These are phyloP conservation scores for Taphrorychus bicolor DNA, from an alignment of 2,888 invertebrate species.

Conservation along the genomic window DNA sequence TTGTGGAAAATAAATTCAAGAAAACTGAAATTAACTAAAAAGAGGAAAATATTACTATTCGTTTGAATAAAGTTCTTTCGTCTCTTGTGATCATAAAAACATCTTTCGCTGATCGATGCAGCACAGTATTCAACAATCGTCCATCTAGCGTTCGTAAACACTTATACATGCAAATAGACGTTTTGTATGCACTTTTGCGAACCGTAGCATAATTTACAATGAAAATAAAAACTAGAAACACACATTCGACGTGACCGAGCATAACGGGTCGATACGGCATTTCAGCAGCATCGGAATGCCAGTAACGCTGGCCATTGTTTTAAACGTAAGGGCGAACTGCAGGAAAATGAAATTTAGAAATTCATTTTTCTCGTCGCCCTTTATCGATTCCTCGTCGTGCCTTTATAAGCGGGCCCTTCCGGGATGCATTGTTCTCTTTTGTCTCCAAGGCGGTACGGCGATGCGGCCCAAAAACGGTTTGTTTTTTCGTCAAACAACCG, in stretches of 20 bases:
- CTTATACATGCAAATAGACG: not conserved
- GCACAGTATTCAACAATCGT: not conserved
- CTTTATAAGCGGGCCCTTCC: not conserved
- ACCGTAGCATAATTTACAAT: not conserved
- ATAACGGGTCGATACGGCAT: not conserved
- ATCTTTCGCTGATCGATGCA: not conserved
- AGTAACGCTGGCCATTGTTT: not conserved
- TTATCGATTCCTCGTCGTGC: slow-evolving; percentile 4
- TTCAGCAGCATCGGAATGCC: not conserved
- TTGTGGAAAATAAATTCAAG: no score
- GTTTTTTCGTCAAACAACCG: not conserved
- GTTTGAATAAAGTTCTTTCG: no score
- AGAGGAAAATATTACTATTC: not conserved
- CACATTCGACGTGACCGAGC: slow-evolving; percentile 1
- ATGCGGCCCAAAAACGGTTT: not conserved
- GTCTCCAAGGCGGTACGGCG: not conserved
- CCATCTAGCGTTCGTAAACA: not conserved
- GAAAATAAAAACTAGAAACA: slow-evolving; percentile 5
- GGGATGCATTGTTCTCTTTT: slow-evolving; percentile 5
- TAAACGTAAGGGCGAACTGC: slow-evolving; percentile 6
- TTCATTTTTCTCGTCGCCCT: not conserved
- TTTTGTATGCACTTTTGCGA: not conserved
- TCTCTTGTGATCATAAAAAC: no score
- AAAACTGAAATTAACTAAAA: no score
- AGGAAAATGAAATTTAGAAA: slow-evolving; percentile 7